phyloP scores from a whole-genome alignment of 2,888 invertebrate species.

The Trachelus iudaicus region DNA sequence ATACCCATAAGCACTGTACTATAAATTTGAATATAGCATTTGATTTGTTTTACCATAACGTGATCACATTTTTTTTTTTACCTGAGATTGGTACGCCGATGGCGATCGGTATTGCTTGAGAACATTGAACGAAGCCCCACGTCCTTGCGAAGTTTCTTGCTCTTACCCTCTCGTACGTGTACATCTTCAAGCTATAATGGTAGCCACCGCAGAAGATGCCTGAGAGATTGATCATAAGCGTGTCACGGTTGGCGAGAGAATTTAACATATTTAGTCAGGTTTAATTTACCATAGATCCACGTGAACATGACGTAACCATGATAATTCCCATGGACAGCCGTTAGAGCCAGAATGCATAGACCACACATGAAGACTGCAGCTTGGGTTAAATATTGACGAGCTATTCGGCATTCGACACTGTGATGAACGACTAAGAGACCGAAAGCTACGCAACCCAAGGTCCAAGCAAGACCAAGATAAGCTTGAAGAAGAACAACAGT shows the following conservation, averaged over 20 bases:
- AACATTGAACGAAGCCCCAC: conserved; percentile 90
- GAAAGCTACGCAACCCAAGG: conserved; percentile 83
- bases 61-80: conserved; percentile 53
- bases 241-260: not conserved
- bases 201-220: conserved; percentile 90
- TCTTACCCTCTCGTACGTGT: conserved; percentile 87
- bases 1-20: too few relatives aligned
- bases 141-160: conserved; percentile 88
- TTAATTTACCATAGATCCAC: conserved; percentile 78
- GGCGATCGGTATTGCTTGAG: conserved; percentile 86
- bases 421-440: conserved; percentile 86
- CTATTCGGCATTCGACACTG: conserved; percentile 85
- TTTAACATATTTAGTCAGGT: not conserved
- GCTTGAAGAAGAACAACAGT: conserved; percentile 76
- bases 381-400: conserved; percentile 85
- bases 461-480: conserved; percentile 85
- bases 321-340: conserved; percentile 80
- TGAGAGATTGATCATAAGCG: conserved; percentile 49
- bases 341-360: conserved; percentile 80
- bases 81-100: conserved; percentile 87
- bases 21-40: too few relatives aligned
- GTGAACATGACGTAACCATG: conserved; percentile 84
- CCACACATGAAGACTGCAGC: conserved; percentile 84
- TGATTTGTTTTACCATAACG: too few relatives aligned
- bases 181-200: conserved; percentile 89